phyloP scores from a whole-genome alignment of 2,888 invertebrate species.

The Meiosimyza platycephala region DNA sequence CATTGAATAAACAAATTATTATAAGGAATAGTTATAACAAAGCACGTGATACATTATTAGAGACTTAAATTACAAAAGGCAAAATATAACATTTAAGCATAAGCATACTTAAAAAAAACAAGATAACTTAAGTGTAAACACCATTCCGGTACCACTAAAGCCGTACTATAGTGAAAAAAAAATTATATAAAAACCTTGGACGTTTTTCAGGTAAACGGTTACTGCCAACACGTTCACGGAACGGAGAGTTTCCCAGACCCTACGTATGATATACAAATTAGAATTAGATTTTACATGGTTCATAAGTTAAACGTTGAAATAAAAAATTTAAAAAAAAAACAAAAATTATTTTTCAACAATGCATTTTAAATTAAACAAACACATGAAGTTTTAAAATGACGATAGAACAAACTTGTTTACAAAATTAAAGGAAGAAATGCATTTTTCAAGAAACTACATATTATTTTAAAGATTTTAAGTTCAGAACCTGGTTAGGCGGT shows the following conservation, averaged over 20 bases:
- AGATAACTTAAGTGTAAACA: constrained; percentile 43
- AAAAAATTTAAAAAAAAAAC: constrained; percentile 20
- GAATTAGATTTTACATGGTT: constrained; percentile 35
- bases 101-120: constrained; percentile 32
- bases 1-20: not conserved
- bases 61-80: constrained; percentile 28
- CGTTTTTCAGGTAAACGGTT: constrained; percentile 86
- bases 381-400: constrained; percentile 33
- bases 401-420: constrained; percentile 27
- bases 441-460: constrained; percentile 20
- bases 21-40: constrained; percentile 1
- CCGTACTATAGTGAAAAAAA: not conserved
- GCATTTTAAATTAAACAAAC: constrained; percentile 32
- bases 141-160: constrained; percentile 23
- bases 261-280: constrained; percentile 51
- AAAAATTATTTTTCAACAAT: constrained; percentile 12
- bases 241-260: constrained; percentile 80
- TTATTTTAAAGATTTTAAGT: constrained; percentile 33
- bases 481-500: constrained; percentile 67
- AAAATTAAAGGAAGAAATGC: constrained; percentile 36
- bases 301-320: constrained; percentile 13
- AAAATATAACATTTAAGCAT: not conserved
- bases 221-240: constrained; percentile 90
- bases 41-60: constrained; percentile 40
- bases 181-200: constrained; percentile 76